Evolutionary conservation across 2,113 vertebrate species (phyloP).

Genomic region (Trogon melanurus): DNA sequence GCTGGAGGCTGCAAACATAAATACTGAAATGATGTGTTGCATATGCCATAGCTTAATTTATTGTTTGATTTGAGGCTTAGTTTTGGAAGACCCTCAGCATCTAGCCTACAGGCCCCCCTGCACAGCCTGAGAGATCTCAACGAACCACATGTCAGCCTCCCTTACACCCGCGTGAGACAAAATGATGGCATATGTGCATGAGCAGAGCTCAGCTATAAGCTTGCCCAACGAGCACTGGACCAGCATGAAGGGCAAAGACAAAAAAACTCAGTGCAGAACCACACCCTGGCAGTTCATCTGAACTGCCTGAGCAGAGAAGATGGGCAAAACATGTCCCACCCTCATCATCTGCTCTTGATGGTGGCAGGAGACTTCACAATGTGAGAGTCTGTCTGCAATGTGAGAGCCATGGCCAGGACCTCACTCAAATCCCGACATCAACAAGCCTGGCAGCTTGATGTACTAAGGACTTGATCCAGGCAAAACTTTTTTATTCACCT

Average conservation of each 20-base stretch:
- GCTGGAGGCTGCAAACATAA: constrained; percentile 60
- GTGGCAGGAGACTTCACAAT: neutral
- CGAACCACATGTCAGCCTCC: neutral
- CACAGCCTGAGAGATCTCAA: neutral
- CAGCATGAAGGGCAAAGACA: neutral
- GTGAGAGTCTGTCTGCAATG: neutral
- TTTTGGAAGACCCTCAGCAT: constrained; percentile 9
- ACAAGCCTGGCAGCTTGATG: neutral
- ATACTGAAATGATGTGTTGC: constrained; percentile 47
- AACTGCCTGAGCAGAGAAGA: neutral
- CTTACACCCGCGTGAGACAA: fast-evolving
- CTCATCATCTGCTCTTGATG: neutral
- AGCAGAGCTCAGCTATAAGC: neutral
- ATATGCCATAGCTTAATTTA: neutral
- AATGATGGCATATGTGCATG: fast-evolving
- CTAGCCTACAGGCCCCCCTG: constrained; percentile 1
- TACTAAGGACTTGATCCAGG: neutral
- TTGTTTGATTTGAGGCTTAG: neutral
- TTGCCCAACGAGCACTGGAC: neutral
- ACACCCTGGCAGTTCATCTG: neutral
- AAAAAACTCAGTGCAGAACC: neutral
- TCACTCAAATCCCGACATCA: neutral
- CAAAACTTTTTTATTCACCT: neutral
- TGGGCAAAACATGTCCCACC: neutral
- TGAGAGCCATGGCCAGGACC: neutral